These are phyloP conservation scores for Empidonax traillii DNA, from an alignment of 2,113 vertebrate genomes.

Conservation along the genomic window DNA sequence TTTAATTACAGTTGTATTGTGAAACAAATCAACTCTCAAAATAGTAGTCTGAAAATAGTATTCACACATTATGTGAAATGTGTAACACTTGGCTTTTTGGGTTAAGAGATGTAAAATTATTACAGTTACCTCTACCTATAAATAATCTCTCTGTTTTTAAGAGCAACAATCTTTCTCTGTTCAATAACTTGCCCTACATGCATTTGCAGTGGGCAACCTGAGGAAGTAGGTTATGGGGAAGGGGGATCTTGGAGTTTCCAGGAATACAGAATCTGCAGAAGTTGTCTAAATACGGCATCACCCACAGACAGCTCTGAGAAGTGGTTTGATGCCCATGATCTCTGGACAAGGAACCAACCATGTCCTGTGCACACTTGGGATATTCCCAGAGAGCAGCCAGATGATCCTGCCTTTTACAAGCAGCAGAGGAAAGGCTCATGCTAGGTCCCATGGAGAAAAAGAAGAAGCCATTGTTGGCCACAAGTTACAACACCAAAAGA, in stretches of 20 bases:
- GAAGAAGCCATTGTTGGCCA: neutral
- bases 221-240: neutral
- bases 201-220: neutral
- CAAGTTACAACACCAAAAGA: neutral
- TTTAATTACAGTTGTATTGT: neutral
- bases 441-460: neutral
- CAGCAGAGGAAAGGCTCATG: neutral
- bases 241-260: neutral
- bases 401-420: neutral
- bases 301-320: neutral
- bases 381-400: neutral
- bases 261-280: neutral
- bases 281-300: neutral
- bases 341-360: neutral
- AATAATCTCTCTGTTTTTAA: neutral
- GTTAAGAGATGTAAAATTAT: neutral
- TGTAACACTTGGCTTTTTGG: neutral
- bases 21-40: neutral
- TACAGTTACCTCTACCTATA: neutral
- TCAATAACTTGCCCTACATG: neutral
- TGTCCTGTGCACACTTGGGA: fast-evolving
- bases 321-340: neutral
- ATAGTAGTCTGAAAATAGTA: neutral
- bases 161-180: neutral
- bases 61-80: neutral